These are phyloP conservation scores for Acanthosepion esculentum DNA, from an alignment of 2,888 invertebrate genomes.

Conservation along the genomic window DNA sequence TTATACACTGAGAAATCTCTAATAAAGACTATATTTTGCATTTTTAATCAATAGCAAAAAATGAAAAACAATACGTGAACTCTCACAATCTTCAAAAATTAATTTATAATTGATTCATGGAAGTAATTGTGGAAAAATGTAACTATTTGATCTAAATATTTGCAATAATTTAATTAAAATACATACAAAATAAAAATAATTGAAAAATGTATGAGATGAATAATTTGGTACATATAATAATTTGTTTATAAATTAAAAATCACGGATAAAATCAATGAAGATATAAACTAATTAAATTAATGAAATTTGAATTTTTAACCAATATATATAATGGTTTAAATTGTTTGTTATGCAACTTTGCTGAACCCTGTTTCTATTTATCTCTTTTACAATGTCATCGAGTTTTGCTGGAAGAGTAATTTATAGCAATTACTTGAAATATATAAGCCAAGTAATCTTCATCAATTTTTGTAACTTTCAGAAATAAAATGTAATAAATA, in stretches of 20 bases:
- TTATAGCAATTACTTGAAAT: neutral
- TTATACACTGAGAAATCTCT: neutral
- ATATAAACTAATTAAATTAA: neutral
- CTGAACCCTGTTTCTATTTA: no score
- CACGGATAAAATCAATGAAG: no score
- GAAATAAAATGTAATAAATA: neutral
- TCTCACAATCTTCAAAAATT: neutral
- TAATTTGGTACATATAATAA: neutral
- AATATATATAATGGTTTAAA: neutral
- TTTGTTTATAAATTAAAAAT: neutral
- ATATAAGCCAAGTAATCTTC: no score
- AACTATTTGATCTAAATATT: neutral
- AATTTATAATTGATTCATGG: no score
- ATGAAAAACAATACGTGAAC: neutral
- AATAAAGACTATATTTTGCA: neutral
- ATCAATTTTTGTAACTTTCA: neutral
- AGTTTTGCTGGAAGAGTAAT: neutral
- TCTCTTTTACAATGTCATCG: no score
- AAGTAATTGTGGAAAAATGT: neutral
- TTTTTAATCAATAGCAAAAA: neutral
- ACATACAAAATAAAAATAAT: neutral
- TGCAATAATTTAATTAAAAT: no score
- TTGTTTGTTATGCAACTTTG: neutral
- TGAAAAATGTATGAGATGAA: neutral
- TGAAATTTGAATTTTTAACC: neutral